Evolutionary conservation across 2,797 vertebrate species (phyloP).

Genomic region (Acrocephalus scirpaceus): DNA sequence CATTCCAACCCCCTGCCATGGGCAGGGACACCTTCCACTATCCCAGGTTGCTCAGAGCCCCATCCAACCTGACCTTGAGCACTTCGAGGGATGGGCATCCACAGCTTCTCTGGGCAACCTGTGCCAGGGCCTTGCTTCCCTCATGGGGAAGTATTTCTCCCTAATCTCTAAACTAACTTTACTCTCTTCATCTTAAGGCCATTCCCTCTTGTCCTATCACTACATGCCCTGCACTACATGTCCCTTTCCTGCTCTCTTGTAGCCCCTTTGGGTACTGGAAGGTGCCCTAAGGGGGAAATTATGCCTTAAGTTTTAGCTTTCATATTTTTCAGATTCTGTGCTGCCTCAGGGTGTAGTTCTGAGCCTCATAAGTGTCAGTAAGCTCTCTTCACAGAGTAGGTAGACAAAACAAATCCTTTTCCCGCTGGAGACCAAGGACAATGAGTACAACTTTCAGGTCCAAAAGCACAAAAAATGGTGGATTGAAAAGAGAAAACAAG

Average conservation of each 20-base stretch:
- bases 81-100: background rate
- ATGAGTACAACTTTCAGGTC: background rate
- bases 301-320: background rate
- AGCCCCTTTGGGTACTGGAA: background rate
- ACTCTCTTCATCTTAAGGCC: background rate
- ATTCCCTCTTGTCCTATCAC: background rate
- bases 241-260: background rate
- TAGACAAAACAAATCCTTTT: background rate
- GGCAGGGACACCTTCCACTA: background rate
- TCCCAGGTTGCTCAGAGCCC: background rate
- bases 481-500: background rate
- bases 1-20: rapidly evolving
- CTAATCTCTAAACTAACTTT: background rate
- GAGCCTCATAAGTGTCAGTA: background rate
- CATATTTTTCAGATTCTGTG: background rate
- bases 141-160: background rate
- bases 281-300: background rate
- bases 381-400: background rate
- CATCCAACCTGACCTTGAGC: rapidly evolving
- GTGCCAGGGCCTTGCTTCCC: rapidly evolving
- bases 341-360: background rate
- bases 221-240: too few species aligned
- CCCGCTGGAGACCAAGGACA: background rate
- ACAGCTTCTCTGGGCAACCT: background rate
- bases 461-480: background rate